These are phyloP conservation scores for Passerculus sandwichensis DNA, from an alignment of 2,797 vertebrate species.

Conservation along the genomic window DNA sequence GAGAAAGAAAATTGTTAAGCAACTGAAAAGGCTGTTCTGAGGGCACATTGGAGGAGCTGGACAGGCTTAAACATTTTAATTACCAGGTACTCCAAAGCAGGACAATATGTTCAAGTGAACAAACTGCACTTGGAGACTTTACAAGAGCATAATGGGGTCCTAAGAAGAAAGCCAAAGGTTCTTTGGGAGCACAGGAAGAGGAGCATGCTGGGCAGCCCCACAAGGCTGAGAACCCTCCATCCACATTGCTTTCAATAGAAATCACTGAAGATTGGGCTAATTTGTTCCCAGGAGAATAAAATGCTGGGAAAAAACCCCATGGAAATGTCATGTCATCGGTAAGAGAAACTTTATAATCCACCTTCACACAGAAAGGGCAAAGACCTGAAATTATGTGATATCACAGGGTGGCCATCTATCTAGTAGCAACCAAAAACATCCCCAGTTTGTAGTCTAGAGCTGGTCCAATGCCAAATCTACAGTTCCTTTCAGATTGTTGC, in stretches of 20 bases:
- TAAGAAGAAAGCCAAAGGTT: neutral
- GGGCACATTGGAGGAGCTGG: neutral
- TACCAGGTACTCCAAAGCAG: neutral
- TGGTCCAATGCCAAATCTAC: neutral
- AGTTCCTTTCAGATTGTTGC: neutral
- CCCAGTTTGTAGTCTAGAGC: neutral
- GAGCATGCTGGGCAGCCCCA: neutral
- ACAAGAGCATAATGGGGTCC: neutral
- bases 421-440: neutral
- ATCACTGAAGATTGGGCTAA: neutral
- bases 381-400: neutral
- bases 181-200: neutral
- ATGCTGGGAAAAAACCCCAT: accelerated
- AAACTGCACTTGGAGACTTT: neutral
- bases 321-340: neutral
- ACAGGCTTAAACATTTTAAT: neutral
- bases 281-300: neutral
- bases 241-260: neutral
- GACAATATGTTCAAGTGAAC: neutral
- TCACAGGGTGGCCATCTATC: accelerated
- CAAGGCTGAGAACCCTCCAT: neutral
- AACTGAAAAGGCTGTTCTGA: neutral
- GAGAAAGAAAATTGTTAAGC: neutral
- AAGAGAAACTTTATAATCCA: neutral
- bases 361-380: neutral